A percentile compares a stretch with the other conserved stretches of the same genome.
Evolutionary conservation across 1,140 invertebrate genomes (phyloP).

Genomic region (Anoplophora glabripennis): DNA sequence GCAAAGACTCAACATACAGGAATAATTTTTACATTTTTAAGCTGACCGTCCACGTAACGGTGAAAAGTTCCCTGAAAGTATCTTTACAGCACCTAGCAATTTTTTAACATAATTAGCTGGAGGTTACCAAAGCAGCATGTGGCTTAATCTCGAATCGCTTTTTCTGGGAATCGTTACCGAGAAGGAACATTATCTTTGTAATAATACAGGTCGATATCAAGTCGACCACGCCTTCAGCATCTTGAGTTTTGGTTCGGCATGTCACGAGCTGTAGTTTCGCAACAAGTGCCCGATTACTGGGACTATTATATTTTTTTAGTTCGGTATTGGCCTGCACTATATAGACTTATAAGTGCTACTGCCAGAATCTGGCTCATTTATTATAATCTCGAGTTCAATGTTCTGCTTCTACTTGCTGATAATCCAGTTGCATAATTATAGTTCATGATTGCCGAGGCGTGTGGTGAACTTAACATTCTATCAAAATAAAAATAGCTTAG

Average conservation of each 20-base stretch:
- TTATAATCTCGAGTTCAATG: neutral
- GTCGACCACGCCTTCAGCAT: conserved; percentile 21
- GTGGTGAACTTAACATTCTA: too few species aligned
- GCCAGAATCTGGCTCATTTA: neutral
- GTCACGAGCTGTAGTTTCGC: conserved; percentile 11
- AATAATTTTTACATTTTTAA: too few species aligned
- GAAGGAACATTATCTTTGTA: conserved; percentile 33
- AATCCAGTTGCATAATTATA: neutral
- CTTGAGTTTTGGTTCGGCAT: conserved; percentile 14
- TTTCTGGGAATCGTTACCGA: conserved; percentile 28
- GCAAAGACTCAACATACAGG: too few species aligned
- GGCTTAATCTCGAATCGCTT: conserved; percentile 24
- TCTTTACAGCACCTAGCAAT: neutral
- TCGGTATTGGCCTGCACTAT: neutral
- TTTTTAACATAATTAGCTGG: neutral
- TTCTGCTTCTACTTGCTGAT: neutral
- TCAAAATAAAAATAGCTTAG: too few species aligned
- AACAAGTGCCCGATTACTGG: neutral
- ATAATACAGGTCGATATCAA: conserved; percentile 25
- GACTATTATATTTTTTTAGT: neutral
- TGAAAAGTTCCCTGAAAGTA: too few species aligned
- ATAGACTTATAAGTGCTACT: neutral
- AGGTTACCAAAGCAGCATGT: neutral
- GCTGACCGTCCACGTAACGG: too few species aligned
- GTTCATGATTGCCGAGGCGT: too few species aligned